Base-by-base conservation (phyloP, 1,140 invertebrate species). In the Maniola jurtina region DNA sequence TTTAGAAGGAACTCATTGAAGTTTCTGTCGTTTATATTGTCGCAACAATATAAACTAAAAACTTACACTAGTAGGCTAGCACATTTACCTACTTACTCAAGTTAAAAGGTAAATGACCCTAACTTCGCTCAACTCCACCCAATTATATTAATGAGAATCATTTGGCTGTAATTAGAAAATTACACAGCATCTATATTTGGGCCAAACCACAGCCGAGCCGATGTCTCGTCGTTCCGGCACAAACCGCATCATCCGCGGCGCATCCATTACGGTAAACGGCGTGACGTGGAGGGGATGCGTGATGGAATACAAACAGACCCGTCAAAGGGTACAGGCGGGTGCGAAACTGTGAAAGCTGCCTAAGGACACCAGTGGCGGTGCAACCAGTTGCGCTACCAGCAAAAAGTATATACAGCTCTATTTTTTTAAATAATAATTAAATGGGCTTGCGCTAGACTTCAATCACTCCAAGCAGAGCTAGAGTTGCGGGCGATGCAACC, bases 271-370 rank as follows among this genome's bases (percentile, higher is more conserved):
- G 66, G 48, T 62, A 63, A 66, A 25, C 48, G 38, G 63, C 72
- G 72, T 74, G 70, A 74, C 72, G 69, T 59, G 45, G 54, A 60
- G 40, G 61, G 61, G 73, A 74, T 72, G 71, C 69, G 47, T 70
- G 72, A 75, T 64, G 58, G 66, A 72, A 70, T 68, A 78, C 68
- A 75, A 74, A 77, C 75, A 74, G 55, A 68, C 64, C 66, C 64
- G 55, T 61, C 52, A 52, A 40, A 33, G 9, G 38, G 67, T 73
- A 79, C 68, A 66, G 14, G 64, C 69, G 59, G 8, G 25, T 0
- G 40, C 68, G 66, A 8, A 61, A 70, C 2, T 42, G 5, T 1
- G 9, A 45, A 13, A 5, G 13, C 42, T 5, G 5, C 0, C 5
- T 45, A 45, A 25, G 25, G 25, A 25, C 25, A 25, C 25, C 25